A percentile compares a stretch with the other conserved stretches of the same genome.
These are phyloP conservation scores for Somateria mollissima DNA, from an alignment of 2,797 vertebrate genomes.

Conservation along the genomic window DNA sequence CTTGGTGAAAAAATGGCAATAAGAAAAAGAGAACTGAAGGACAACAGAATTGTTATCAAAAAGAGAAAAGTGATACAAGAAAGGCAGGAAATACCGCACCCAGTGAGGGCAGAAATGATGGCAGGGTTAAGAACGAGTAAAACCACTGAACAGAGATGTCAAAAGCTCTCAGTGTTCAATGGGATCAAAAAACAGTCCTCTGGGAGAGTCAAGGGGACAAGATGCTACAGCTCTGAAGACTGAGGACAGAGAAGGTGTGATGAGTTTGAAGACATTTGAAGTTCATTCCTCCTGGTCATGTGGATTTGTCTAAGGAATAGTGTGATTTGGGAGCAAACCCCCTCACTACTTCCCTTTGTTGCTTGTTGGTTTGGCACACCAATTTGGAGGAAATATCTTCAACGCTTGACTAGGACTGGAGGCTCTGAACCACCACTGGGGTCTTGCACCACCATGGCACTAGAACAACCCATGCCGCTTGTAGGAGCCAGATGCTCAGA, in stretches of 20 bases:
- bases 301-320: not conserved
- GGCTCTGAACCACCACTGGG: not conserved
- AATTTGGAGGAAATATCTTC: not conserved
- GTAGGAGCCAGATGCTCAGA: not conserved
- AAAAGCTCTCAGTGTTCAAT: not conserved
- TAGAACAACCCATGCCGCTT: not conserved
- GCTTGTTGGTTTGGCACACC: accelerated
- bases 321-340: accelerated
- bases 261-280: not conserved
- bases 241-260: not conserved
- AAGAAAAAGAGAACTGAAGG: not conserved
- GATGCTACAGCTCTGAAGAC: not conserved
- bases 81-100: not conserved
- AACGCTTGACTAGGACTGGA: accelerated
- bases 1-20: not conserved
- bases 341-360: not conserved
- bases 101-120: not conserved
- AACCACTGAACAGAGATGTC: not conserved
- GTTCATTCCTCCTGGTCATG: not conserved
- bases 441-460: accelerated
- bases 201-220: not conserved
- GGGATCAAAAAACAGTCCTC: accelerated
- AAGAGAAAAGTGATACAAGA: not conserved
- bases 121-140: not conserved
- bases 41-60: not conserved